Percentiles rank a stretch among this genome's conserved stretches.
Evolutionary conservation across 2,888 invertebrate species (phyloP).

Genomic region (Pterobdella sp.): DNA sequence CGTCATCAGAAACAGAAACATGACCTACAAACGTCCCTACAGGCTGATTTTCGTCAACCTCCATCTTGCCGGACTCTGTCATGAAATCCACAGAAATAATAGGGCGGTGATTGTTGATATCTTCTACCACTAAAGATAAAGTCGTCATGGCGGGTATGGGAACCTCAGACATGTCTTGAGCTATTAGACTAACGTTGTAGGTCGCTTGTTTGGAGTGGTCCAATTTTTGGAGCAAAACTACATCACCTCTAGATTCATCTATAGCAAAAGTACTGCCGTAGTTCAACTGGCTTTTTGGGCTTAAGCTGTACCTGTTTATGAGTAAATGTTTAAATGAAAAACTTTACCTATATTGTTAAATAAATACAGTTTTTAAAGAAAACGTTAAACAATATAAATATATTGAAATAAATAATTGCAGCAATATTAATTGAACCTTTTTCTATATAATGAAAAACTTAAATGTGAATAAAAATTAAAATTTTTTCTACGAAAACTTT

Average conservation of each 20-base stretch:
- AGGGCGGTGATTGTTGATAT: constrained; percentile 37
- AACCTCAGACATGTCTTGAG: constrained; percentile 61
- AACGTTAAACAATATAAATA: too few species aligned
- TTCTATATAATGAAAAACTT: background rate
- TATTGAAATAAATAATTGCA: too few species aligned
- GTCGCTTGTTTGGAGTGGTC: constrained; percentile 48
- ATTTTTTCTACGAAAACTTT: too few species aligned
- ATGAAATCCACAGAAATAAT: constrained; percentile 38
- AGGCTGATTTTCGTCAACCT: constrained; percentile 74
- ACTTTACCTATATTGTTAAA: too few species aligned
- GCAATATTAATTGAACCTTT: background rate
- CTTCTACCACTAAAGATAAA: constrained; percentile 30
- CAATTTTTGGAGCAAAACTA: constrained; percentile 42
- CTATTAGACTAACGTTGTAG: constrained; percentile 74
- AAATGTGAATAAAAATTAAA: too few species aligned
- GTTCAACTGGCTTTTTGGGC: constrained; percentile 16
- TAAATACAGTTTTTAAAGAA: too few species aligned
- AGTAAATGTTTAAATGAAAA: background rate
- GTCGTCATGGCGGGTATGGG: constrained; percentile 27
- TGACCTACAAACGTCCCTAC: constrained; percentile 64
- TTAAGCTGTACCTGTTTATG: constrained; percentile 25
- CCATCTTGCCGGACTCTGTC: constrained; percentile 35
- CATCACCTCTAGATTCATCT: constrained; percentile 65
- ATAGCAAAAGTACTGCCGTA: constrained; percentile 61
- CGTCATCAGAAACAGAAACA: constrained; percentile 72